These are phyloP conservation scores for Aythya baeri DNA, from an alignment of 2,113 vertebrate genomes.

Conservation along the genomic window DNA sequence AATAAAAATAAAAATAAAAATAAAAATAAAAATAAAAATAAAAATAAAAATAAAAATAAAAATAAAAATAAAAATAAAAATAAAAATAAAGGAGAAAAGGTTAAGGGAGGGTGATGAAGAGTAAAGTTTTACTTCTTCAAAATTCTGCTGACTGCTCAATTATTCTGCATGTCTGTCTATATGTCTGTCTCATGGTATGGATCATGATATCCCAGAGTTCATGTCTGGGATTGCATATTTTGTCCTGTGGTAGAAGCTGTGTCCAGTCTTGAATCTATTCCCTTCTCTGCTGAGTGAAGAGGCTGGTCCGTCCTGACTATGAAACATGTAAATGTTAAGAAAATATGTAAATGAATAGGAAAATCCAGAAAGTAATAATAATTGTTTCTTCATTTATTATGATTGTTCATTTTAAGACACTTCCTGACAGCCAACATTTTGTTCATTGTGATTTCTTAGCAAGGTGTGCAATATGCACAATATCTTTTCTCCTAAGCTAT, in stretches of 20 bases:
- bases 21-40: too few species aligned
- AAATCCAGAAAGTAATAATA: neutral
- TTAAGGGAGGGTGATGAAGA: neutral
- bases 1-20: too few species aligned
- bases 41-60: too few species aligned
- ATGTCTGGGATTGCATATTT: neutral
- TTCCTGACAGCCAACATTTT: neutral
- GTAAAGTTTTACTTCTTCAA: neutral
- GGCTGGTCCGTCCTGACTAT: neutral
- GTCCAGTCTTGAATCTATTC: rapidly evolving
- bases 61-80: too few species aligned
- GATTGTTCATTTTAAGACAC: neutral
- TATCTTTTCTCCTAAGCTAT: neutral
- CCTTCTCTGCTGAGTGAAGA: neutral
- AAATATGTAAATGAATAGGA: neutral
- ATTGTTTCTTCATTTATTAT: neutral
- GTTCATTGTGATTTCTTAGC: neutral
- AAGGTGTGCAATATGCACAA: neutral
- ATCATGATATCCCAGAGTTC: neutral
- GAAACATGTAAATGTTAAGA: neutral
- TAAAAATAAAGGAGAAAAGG: neutral
- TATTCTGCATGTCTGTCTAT: neutral
- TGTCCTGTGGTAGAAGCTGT: neutral
- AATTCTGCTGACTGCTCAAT: neutral
- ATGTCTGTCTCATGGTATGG: neutral